These are phyloP conservation scores for Lontra canadensis DNA, from an alignment of 2,113 vertebrate species.

Conservation along the genomic window DNA sequence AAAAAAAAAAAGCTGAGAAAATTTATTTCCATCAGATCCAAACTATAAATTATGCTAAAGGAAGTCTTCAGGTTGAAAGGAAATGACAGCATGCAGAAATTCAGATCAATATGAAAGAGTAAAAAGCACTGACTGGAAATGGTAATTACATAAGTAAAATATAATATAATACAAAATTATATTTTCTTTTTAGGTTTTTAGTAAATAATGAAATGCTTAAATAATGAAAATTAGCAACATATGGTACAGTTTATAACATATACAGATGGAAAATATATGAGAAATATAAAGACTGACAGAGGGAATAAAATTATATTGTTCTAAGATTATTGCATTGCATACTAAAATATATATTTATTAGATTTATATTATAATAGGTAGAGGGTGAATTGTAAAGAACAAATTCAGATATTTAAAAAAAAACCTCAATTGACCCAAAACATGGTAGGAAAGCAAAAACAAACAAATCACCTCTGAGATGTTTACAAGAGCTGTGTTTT, in stretches of 20 bases:
- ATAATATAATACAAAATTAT: background rate
- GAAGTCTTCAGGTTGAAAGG: background rate
- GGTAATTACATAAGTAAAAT: background rate
- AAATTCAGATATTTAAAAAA: background rate
- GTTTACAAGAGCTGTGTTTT: background rate
- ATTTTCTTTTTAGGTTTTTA: background rate
- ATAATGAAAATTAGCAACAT: background rate
- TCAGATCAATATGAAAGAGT: background rate
- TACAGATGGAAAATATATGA: background rate
- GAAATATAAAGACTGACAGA: background rate
- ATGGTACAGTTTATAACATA: background rate
- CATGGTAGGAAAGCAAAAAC: background rate
- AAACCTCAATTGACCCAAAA: background rate
- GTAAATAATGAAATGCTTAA: background rate
- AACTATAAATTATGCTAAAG: background rate
- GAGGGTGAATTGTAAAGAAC: background rate
- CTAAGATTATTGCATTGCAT: background rate
- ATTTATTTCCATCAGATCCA: background rate
- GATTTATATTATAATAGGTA: background rate
- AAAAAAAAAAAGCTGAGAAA: background rate
- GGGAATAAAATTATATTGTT: background rate
- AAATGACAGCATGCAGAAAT: background rate
- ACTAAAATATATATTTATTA: background rate
- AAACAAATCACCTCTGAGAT: background rate
- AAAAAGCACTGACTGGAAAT: background rate